Percentiles rank a stretch among this genome's conserved stretches.
phyloP scores from a whole-genome alignment of 2,888 invertebrate species.

The Plebejus argus region DNA sequence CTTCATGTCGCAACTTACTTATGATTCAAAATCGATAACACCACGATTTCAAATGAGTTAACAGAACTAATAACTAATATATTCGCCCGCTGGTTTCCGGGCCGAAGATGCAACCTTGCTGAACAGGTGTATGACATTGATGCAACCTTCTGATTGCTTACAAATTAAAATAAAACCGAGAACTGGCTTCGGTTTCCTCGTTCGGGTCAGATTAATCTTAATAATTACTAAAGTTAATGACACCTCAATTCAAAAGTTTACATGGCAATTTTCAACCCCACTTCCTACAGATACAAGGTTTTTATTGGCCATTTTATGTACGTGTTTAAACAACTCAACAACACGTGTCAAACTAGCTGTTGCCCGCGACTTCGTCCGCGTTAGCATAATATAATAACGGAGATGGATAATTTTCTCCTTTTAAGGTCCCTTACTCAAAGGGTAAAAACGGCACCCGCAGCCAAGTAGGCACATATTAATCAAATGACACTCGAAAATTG shows the following conservation, averaged over 20 bases:
- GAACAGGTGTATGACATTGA: conserved; percentile 8
- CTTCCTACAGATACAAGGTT: background rate
- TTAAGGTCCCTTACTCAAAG: too few species aligned
- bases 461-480: too few species aligned
- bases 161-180: conserved; percentile 23
- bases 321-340: too few species aligned
- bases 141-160: conserved; percentile 16
- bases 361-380: too few species aligned
- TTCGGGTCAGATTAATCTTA: background rate
- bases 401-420: too few species aligned
- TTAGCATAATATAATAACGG: too few species aligned
- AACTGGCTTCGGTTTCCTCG: background rate
- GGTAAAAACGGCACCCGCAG: too few species aligned
- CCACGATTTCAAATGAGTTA: background rate
- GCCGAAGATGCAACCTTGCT: background rate
- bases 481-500: too few species aligned
- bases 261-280: background rate
- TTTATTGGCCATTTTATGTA: background rate
- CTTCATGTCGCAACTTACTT: background rate
- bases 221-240: conserved; percentile 19
- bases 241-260: background rate
- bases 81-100: background rate
- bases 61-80: background rate
- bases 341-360: too few species aligned
- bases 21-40: background rate